phyloP scores from a whole-genome alignment of 2,113 vertebrate genomes.

The Mandrillus leucophaeus region DNA sequence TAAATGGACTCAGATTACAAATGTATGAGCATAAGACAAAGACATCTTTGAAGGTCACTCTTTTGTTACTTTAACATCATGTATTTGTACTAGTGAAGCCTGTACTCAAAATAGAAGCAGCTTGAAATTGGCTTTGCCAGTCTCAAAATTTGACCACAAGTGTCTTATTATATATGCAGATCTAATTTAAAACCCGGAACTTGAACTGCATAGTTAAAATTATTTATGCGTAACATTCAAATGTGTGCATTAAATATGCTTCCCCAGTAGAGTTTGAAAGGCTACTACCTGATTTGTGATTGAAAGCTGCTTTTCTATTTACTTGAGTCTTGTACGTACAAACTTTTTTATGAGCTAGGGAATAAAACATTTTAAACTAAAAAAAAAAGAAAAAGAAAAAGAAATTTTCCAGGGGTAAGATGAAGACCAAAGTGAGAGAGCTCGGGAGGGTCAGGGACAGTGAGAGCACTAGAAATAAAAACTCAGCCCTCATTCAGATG shows the following conservation, averaged over 20 bases:
- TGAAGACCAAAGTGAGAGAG: background rate
- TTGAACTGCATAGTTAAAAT: constrained; percentile 36
- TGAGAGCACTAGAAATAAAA: background rate
- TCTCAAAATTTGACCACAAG: constrained; percentile 28
- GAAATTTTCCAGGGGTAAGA: background rate
- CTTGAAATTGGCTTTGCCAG: constrained; percentile 42
- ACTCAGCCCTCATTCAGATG: background rate
- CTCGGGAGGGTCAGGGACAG: background rate
- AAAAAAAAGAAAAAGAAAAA: background rate
- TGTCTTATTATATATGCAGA: background rate
- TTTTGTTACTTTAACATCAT: constrained; percentile 20
- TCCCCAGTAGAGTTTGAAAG: background rate
- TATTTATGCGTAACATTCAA: constrained; percentile 14
- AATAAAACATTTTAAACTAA: constrained; percentile 72
- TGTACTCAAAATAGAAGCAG: constrained; percentile 40
- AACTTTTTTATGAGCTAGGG: constrained; percentile 68
- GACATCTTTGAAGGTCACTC: background rate
- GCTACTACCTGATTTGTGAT: constrained; percentile 34
- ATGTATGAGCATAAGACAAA: background rate
- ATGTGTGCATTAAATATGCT: background rate
- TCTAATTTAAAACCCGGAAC: background rate
- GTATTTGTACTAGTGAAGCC: constrained; percentile 40
- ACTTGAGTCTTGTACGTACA: constrained; percentile 67
- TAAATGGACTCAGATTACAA: background rate
- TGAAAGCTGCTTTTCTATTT: constrained; percentile 55